phyloP scores from a whole-genome alignment of 2,113 vertebrate species.

The Muscicapa adusta region DNA sequence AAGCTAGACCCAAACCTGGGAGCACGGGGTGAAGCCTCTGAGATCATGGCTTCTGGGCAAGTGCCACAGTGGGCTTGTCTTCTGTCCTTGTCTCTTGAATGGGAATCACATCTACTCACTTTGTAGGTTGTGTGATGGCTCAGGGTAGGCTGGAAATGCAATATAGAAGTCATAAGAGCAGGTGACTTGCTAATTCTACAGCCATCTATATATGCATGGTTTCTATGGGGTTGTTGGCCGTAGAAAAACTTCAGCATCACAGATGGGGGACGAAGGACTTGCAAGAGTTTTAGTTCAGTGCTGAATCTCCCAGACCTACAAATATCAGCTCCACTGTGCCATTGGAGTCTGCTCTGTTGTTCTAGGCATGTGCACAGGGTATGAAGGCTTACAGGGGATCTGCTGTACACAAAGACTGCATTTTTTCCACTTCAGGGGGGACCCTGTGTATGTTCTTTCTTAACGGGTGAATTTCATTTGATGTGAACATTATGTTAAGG shows the following conservation, averaged over 20 bases:
- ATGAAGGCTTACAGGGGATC: neutral
- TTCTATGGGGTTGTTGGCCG: neutral
- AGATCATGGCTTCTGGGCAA: neutral
- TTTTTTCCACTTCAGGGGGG: slow-evolving; percentile 10
- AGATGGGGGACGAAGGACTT: fast-evolving
- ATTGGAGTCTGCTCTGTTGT: neutral
- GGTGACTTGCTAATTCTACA: neutral
- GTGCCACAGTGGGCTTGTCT: neutral
- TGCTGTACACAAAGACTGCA: neutral
- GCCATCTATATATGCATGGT: fast-evolving
- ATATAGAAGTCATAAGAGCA: neutral
- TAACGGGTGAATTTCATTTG: slow-evolving; percentile 35
- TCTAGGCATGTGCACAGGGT: neutral
- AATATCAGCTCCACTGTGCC: neutral
- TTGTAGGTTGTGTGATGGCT: neutral
- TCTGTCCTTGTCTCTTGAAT: neutral
- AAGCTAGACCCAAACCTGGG: neutral
- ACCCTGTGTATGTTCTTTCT: neutral
- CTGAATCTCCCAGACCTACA: neutral
- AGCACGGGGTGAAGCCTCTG: neutral
- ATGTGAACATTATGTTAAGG: slow-evolving; percentile 48
- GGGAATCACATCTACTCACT: neutral
- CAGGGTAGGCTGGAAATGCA: neutral
- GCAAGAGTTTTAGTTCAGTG: neutral
- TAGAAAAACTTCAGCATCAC: neutral